Conservation (phyloP, 2,113 vertebrate genomes). For the Cyanoderma ruficeps region DNA sequence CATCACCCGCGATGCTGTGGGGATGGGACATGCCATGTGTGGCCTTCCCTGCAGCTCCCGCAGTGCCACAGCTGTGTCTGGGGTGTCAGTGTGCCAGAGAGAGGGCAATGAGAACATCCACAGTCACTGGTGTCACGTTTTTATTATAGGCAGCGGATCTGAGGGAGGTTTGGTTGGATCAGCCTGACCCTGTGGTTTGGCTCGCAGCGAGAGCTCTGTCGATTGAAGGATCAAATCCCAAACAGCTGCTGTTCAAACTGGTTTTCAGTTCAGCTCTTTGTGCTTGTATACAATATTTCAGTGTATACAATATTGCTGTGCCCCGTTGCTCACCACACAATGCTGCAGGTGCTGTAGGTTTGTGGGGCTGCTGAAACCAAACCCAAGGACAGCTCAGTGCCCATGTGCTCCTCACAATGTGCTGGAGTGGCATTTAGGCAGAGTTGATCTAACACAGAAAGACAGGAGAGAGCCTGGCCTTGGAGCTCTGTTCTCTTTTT, state of each 20-base stretch:
- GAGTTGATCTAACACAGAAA: not conserved
- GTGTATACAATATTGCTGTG: fast-evolving
- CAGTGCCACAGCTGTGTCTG: not conserved
- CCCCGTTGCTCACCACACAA: fast-evolving
- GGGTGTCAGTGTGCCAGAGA: not conserved
- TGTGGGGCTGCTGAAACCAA: not conserved
- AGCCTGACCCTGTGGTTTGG: not conserved
- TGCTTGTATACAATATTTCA: not conserved
- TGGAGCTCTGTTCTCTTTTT: not conserved
- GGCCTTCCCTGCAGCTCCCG: not conserved
- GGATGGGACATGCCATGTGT: fast-evolving
- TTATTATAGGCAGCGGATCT: fast-evolving
- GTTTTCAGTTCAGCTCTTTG: not conserved
- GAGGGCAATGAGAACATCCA: not conserved
- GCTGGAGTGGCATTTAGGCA: not conserved
- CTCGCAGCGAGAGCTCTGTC: not conserved
- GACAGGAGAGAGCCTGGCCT: not conserved
- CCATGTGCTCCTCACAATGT: fast-evolving
- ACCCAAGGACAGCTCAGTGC: not conserved
- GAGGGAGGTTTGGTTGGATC: not conserved
- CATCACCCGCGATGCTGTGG: fast-evolving
- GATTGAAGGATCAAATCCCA: not conserved
- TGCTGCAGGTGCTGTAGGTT: fast-evolving
- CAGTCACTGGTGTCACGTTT: fast-evolving
- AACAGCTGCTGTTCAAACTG: not conserved